These are phyloP conservation scores for Clarias pachynema DNA, from an alignment of 2,797 vertebrate genomes.

Conservation along the genomic window DNA sequence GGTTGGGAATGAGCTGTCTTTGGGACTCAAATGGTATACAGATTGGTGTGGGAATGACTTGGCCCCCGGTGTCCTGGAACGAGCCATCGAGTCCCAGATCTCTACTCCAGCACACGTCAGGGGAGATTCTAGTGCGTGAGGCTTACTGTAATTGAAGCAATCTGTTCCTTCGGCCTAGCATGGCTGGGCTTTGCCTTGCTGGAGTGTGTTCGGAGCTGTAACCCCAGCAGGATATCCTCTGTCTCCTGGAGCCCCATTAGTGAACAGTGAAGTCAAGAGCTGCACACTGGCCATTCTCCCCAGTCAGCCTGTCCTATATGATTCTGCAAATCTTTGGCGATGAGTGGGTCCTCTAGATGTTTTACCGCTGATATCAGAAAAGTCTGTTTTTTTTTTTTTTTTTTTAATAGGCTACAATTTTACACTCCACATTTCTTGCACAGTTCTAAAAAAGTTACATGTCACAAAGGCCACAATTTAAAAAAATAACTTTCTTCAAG, in stretches of 20 bases:
- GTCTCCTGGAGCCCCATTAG: conserved; percentile 65
- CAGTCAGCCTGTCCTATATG: conserved; percentile 2
- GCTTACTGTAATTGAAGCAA: conserved; percentile 77
- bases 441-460: not conserved
- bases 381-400: conserved; percentile 17
- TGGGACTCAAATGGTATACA: conserved; percentile 71
- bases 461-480: not conserved
- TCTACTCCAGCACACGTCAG: conserved; percentile 70
- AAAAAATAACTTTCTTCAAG: conserved; percentile 2
- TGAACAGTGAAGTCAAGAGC: conserved; percentile 54
- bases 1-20: conserved; percentile 71
- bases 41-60: conserved; percentile 71
- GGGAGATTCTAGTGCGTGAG: conserved; percentile 70
- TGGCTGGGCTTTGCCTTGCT: conserved; percentile 56
- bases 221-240: conserved; percentile 69
- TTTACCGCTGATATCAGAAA: conserved; percentile 35
- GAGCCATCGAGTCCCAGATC: conserved; percentile 70
- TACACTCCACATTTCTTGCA: conserved; percentile 3
- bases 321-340: conserved; percentile 37
- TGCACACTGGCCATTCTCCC: conserved; percentile 26
- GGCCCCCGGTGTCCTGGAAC: conserved; percentile 64
- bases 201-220: conserved; percentile 73
- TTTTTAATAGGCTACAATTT: conserved; percentile 24
- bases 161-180: conserved; percentile 71
- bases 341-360: conserved; percentile 43